A percentile compares a stretch with the other conserved stretches of the same genome.
Evolutionary conservation across 2,888 invertebrate genomes (phyloP).

Genomic region (Ormia ochracea): DNA sequence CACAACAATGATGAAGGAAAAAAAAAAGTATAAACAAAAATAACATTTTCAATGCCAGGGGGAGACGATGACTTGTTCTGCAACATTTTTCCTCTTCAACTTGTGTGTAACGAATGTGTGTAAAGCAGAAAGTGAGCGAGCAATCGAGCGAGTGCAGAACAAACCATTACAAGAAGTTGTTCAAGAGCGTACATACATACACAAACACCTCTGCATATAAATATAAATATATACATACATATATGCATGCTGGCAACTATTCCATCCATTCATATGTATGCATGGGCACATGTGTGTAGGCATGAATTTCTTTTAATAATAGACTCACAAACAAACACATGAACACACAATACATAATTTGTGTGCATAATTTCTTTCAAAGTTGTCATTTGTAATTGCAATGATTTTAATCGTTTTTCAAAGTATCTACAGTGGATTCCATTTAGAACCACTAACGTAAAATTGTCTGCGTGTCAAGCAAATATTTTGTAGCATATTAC

Average conservation of each 20-base stretch:
- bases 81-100: slow-evolving; percentile 49
- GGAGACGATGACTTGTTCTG: slow-evolving; percentile 62
- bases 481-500: no score
- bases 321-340: no score
- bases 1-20: not conserved
- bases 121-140: not conserved
- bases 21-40: slow-evolving; percentile 36
- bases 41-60: slow-evolving; percentile 72
- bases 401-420: not conserved
- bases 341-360: no score
- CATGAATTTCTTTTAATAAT: not conserved
- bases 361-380: no score
- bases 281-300: not conserved
- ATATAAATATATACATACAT: not conserved
- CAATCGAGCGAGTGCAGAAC: not conserved
- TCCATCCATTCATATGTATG: not conserved
- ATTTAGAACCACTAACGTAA: no score
- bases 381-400: slow-evolving; percentile 11
- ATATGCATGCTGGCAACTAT: no score
- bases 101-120: not conserved
- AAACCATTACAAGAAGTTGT: not conserved
- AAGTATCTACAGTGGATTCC: no score
- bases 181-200: not conserved
- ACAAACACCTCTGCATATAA: not conserved
- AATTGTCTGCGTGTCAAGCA: no score